Percentiles rank a stretch among this genome's conserved stretches.
phyloP scores from a whole-genome alignment of 2,113 vertebrate species.

The Sciurus niger region DNA sequence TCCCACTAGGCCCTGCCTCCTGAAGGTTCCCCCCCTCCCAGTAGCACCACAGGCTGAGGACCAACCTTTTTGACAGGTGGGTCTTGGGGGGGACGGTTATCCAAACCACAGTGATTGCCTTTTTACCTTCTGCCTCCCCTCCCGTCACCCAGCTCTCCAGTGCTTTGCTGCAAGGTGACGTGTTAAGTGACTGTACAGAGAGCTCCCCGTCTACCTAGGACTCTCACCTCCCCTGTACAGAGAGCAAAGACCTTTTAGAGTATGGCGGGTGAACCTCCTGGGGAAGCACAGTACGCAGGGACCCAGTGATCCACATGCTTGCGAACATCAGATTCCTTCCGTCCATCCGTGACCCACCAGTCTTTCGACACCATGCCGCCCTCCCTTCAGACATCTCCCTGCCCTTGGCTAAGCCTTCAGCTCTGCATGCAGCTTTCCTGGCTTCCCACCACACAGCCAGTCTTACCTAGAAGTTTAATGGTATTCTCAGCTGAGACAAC shows the following conservation, averaged over 20 bases:
- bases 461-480: accelerated
- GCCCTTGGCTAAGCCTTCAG: background rate
- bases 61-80: no score
- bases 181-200: background rate
- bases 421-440: background rate
- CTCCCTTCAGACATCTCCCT: background rate
- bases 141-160: accelerated
- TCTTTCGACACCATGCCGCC: accelerated
- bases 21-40: background rate
- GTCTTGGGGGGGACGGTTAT: background rate
- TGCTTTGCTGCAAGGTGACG: accelerated
- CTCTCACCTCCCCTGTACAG: accelerated
- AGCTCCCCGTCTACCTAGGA: accelerated
- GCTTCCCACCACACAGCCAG: background rate
- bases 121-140: background rate
- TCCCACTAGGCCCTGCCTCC: background rate
- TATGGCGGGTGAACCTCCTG: background rate
- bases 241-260: background rate
- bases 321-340: accelerated
- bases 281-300: accelerated
- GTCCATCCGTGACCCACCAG: accelerated
- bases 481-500: background rate
- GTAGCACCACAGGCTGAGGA: background rate
- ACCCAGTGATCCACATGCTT: accelerated
- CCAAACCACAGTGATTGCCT: background rate